Conservation (phyloP, 1,140 invertebrate species). For the Tyrophagus putrescentiae region DNA sequence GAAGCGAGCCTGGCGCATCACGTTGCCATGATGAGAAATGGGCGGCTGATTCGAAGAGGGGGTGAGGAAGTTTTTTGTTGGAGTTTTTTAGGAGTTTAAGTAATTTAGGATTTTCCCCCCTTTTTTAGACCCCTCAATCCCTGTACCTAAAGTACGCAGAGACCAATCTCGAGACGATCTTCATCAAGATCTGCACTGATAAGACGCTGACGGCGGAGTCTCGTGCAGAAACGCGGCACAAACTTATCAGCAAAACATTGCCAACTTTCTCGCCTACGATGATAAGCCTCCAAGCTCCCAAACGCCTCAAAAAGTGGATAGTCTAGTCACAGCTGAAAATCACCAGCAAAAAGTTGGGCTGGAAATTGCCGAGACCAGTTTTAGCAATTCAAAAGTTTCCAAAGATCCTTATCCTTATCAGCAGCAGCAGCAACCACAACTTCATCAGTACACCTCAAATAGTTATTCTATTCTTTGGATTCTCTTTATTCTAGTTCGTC, state of each 20-base stretch:
- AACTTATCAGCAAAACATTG: neutral
- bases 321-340: too few species aligned
- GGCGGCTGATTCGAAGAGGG: slow-evolving; percentile 27
- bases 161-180: slow-evolving; percentile 3
- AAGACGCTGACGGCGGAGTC: neutral
- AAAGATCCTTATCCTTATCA: too few species aligned
- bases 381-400: too few species aligned
- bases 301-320: too few species aligned
- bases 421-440: too few species aligned
- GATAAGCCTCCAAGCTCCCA: too few species aligned
- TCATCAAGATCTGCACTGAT: slow-evolving; percentile 14
- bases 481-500: slow-evolving; percentile 11
- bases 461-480: neutral
- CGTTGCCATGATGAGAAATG: slow-evolving; percentile 36
- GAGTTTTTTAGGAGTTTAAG: neutral
- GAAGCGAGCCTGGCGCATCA: slow-evolving; percentile 33
- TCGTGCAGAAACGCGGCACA: neutral
- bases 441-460: too few species aligned
- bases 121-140: neutral
- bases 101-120: neutral
- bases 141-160: slow-evolving; percentile 6
- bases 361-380: too few species aligned
- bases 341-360: too few species aligned
- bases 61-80: neutral
- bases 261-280: neutral